Percentiles rank a stretch among this genome's conserved stretches.
phyloP scores from a whole-genome alignment of 2,888 invertebrate genomes.

The Linyphia triangularis region DNA sequence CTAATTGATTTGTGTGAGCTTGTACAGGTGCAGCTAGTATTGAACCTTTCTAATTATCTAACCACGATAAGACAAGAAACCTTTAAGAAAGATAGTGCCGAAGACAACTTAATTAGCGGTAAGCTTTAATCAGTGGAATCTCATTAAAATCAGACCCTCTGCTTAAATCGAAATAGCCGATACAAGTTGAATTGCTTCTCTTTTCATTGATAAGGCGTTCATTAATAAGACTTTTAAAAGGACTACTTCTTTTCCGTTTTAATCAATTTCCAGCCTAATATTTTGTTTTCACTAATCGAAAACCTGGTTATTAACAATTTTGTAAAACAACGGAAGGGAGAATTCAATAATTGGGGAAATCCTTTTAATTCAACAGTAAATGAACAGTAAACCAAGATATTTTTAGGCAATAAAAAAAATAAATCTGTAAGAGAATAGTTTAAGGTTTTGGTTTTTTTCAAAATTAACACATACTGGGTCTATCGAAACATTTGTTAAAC shows the following conservation, averaged over 20 bases:
- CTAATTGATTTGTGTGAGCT: conserved; percentile 61
- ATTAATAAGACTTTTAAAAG: conserved; percentile 73
- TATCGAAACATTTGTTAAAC: too few species aligned
- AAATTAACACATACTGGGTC: too few species aligned
- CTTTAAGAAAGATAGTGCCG: conserved; percentile 69
- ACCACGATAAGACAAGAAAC: conserved; percentile 72
- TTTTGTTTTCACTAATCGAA: conserved; percentile 74
- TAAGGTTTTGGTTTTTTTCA: too few species aligned
- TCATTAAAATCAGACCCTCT: conserved; percentile 64
- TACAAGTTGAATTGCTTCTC: conserved; percentile 61
- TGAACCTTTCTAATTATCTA: conserved; percentile 73
- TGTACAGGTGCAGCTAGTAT: conserved; percentile 66
- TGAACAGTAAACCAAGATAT: too few species aligned
- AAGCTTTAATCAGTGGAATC: conserved; percentile 66
- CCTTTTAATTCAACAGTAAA: too few species aligned
- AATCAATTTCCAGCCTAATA: conserved; percentile 69
- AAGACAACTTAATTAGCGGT: conserved; percentile 74
- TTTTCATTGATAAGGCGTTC: conserved; percentile 74
- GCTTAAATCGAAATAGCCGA: conserved; percentile 69
- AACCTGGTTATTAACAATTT: conserved; percentile 71
- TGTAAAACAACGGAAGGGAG: conserved; percentile 46
- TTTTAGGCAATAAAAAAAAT: too few species aligned
- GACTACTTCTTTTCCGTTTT: conserved; percentile 63
- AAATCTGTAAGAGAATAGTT: too few species aligned
- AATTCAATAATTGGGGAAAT: conserved; percentile 62